phyloP scores from a whole-genome alignment of 2,888 invertebrate genomes.

The Escarpia spicata region DNA sequence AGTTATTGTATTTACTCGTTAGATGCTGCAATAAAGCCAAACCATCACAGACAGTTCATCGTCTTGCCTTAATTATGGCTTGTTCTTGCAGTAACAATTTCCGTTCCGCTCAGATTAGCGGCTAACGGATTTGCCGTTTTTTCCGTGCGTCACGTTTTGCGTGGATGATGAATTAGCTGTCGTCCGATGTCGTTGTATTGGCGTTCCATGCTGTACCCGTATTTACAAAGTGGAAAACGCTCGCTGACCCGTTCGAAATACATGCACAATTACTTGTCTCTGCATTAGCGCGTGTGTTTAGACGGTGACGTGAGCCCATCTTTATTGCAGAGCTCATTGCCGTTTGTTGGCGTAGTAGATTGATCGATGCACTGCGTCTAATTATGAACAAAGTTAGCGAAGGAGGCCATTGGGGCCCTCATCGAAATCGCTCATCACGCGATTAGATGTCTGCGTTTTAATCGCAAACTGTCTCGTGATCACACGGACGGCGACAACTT shows the following conservation, averaged over 20 bases:
- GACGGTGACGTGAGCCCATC: background rate
- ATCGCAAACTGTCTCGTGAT: background rate
- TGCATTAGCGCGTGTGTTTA: background rate
- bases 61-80: background rate
- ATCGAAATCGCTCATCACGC: background rate
- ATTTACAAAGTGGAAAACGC: slow-evolving; percentile 8
- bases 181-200: background rate
- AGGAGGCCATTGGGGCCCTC: background rate
- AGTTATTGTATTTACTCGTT: background rate
- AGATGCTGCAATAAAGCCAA: background rate
- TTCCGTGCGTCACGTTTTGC: background rate
- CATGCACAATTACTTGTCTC: background rate
- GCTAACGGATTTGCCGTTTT: background rate
- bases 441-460: background rate
- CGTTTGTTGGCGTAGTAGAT: background rate
- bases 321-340: background rate
- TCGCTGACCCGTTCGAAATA: background rate
- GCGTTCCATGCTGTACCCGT: background rate
- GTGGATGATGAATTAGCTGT: background rate
- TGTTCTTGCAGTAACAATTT: background rate
- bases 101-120: background rate
- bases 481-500: background rate
- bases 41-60: background rate
- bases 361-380: background rate
- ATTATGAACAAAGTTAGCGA: background rate